Evolutionary conservation across 2,888 invertebrate species (phyloP), one percentile per base, ranked within the genome.

Genomic region (Gryllus longicercus): DNA sequence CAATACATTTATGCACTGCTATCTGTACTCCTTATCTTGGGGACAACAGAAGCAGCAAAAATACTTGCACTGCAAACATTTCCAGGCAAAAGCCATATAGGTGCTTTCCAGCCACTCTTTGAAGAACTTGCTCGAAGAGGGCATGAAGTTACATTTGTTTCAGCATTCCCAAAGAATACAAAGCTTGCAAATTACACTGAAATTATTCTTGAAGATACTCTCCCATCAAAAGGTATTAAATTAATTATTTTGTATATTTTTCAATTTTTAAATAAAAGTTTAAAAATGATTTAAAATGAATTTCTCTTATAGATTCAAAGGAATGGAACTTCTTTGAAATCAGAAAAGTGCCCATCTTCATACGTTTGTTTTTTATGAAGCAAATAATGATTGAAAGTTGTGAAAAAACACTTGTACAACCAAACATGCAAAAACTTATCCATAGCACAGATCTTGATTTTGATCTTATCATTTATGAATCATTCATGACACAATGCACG

Each of bases 1-100:
- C 38, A 38, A 38, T 38, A 5, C 38, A 3, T 38, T 38, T 38
- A 38, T 38, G 38, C 38, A 38, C 5, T 38, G 38, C 3, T 38
- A 5, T 38, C 38, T 38, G 38, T 38, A 38, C 38, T 38, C 38
- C 78, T 78, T 16, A 38, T 63, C 21, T 21, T 50, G n/a, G 38
- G 23, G 14, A 50, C 21, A 18, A 75, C 75, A n/a, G 75, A 79
- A 5, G 74, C 50, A 12, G 74, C 75, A 5, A 74, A 50, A 18
- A 89, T 90, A 75, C 84, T 90, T 10, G 89, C 87, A 0, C 82
- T 88, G 0, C 89, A 88, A 81, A 85, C 87, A 0, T 88, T 88
- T 79, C 86, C 87, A 2, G 87, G 85, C 3, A 89, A 86, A 81
- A 89, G 89, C 63, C 90, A 90, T 79, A 89, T 86, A 50, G 86